Evolutionary conservation across 1,140 invertebrate species (phyloP).

Genomic region (Zaprionus capensis): DNA sequence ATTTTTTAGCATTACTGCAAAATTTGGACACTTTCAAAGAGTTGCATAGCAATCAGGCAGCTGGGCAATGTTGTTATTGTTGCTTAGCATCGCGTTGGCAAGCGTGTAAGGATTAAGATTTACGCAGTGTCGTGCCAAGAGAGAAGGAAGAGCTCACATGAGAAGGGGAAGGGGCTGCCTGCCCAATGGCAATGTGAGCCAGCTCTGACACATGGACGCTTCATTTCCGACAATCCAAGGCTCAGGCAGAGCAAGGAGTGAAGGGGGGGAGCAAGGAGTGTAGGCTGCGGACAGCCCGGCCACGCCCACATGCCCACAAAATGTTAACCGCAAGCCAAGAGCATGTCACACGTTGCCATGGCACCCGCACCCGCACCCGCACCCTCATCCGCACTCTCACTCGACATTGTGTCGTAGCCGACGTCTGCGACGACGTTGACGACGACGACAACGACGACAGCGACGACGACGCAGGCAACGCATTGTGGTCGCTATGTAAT

Average conservation of each 20-base stretch:
- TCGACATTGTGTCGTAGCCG: constrained; percentile 58
- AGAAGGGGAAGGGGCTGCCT: constrained; percentile 6
- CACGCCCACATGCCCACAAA: constrained; percentile 47
- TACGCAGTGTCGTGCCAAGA: constrained; percentile 59
- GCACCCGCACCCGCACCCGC: background rate
- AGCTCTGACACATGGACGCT: constrained; percentile 75
- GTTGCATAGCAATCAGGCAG: background rate
- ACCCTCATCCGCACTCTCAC: background rate
- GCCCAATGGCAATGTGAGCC: constrained; percentile 28
- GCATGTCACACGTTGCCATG: constrained; percentile 61
- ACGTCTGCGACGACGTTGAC: constrained; percentile 55
- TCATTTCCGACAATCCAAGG: constrained; percentile 64
- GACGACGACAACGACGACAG: constrained; percentile 21
- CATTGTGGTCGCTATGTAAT: constrained; percentile 74
- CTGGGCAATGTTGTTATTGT: constrained; percentile 43
- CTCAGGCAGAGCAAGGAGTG: background rate
- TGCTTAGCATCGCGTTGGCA: constrained; percentile 62
- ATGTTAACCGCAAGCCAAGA: constrained; percentile 47
- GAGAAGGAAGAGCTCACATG: constrained; percentile 28
- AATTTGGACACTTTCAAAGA: too few species aligned
- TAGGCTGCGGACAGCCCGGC: background rate
- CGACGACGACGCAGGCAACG: constrained; percentile 30
- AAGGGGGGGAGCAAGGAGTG: background rate
- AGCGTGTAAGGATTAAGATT: constrained; percentile 78
- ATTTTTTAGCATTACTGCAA: too few species aligned